A percentile compares a stretch with the other conserved stretches of the same genome.
These are phyloP conservation scores for Palythoa heliodiscus DNA, from an alignment of 92 coral and sea anemone species.

Conservation along the genomic window DNA sequence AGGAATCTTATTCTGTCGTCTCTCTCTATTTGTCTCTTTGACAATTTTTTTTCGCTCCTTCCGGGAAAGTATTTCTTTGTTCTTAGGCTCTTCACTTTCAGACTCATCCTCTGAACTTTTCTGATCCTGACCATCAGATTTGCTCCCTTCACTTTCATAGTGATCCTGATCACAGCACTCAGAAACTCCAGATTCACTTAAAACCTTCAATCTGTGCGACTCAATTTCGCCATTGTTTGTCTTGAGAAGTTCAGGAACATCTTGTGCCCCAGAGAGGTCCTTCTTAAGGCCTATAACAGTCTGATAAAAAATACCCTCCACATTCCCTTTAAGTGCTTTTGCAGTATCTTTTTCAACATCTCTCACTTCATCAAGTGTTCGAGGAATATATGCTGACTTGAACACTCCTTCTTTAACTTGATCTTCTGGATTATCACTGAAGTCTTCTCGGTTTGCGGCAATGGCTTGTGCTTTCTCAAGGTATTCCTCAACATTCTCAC, in stretches of 20 bases:
- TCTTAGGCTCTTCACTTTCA: slow-evolving; percentile 45
- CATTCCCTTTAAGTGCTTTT: slow-evolving; percentile 74
- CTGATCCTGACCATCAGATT: slow-evolving; percentile 40
- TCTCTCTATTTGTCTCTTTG: slow-evolving; percentile 94
- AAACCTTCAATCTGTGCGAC: background rate
- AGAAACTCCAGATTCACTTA: background rate
- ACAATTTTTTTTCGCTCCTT: slow-evolving; percentile 92
- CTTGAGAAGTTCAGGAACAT: slow-evolving; percentile 70
- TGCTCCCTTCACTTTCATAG: slow-evolving; percentile 2
- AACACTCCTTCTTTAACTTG: slow-evolving; percentile 90
- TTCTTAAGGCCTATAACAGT: slow-evolving; percentile 89
- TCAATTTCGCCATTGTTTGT: background rate
- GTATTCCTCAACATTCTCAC: slow-evolving; percentile 86
- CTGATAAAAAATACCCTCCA: slow-evolving; percentile 83
- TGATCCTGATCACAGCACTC: slow-evolving; percentile 5
- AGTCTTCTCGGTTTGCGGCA: slow-evolving; percentile 70
- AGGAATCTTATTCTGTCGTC: slow-evolving; percentile 85
- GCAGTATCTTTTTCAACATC: slow-evolving; percentile 87
- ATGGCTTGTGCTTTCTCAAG: slow-evolving; percentile 88
- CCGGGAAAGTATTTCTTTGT: slow-evolving; percentile 52
- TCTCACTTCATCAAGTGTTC: slow-evolving; percentile 90
- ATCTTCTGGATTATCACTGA: slow-evolving; percentile 60
- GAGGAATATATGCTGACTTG: slow-evolving; percentile 90
- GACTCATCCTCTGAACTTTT: slow-evolving; percentile 68
- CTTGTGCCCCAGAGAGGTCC: slow-evolving; percentile 89